Percentiles rank a stretch among this genome's conserved stretches.
Evolutionary conservation across 2,888 invertebrate genomes (phyloP).

Genomic region (Melanophora roralis): DNA sequence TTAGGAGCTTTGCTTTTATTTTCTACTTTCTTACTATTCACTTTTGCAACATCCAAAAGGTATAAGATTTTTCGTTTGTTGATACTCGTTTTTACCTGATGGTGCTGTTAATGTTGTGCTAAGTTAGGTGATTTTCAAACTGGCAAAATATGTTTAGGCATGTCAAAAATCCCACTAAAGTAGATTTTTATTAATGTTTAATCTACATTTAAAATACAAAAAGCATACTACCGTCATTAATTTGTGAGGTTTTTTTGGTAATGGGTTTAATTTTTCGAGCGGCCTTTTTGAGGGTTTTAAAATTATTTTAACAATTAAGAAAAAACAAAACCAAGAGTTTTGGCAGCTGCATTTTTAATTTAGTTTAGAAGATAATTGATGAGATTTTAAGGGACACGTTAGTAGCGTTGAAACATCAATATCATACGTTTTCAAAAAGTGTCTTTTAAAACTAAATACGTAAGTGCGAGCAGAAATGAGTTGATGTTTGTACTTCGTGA

Average conservation of each 20-base stretch:
- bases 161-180: constrained; percentile 62
- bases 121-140: constrained; percentile 75
- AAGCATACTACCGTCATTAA: neutral
- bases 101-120: constrained; percentile 55
- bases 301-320: constrained; percentile 56
- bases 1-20: constrained; percentile 9
- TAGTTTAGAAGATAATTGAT: constrained; percentile 35
- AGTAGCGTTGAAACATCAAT: constrained; percentile 47
- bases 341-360: constrained; percentile 58
- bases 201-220: no score
- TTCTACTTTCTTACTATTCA: neutral
- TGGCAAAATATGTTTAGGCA: constrained; percentile 71
- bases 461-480: neutral
- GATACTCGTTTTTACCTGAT: no score
- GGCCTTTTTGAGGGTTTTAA: constrained; percentile 16
- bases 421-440: constrained; percentile 51
- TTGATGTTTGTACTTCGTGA: neutral
- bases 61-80: no score
- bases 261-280: constrained; percentile 17
- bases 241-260: constrained; percentile 1
- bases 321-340: constrained; percentile 49
- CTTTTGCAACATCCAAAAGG: neutral
- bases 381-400: constrained; percentile 35
- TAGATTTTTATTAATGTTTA: constrained; percentile 46
- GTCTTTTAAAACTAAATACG: constrained; percentile 46